Evolutionary conservation across 64 coral and sea anemone genomes (phyloP).

Genomic region (Acropora tenuis): DNA sequence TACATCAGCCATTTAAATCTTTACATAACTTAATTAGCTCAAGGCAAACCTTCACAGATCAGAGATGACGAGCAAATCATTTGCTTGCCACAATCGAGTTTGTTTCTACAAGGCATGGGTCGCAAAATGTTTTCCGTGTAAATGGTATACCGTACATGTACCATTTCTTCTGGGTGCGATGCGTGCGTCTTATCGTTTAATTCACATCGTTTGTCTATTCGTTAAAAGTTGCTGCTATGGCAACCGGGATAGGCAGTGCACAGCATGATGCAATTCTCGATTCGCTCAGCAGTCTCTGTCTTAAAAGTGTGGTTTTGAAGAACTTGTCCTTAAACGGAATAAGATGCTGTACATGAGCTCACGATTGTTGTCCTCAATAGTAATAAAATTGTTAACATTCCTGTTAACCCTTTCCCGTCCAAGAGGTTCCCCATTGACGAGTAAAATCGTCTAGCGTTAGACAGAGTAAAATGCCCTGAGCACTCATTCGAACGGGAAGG

Average conservation of each 20-base stretch:
- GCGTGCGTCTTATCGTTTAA: conserved; percentile 16
- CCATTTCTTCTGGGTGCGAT: conserved; percentile 2
- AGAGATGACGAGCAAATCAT: no score
- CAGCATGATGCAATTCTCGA: background rate
- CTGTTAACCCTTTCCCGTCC: background rate
- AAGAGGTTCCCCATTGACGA: no score
- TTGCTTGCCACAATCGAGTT: background rate
- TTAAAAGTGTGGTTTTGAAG: conserved; percentile 9
- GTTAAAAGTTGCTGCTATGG: conserved; percentile 27
- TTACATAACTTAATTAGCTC: no score
- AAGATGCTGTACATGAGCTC: background rate
- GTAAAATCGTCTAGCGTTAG: no score
- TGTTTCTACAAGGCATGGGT: background rate
- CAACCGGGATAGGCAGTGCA: background rate
- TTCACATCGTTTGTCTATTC: background rate
- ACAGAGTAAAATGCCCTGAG: no score
- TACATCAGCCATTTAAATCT: no score
- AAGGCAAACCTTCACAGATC: background rate
- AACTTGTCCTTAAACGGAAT: background rate
- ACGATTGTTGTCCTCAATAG: background rate
- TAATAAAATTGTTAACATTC: background rate
- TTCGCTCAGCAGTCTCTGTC: background rate
- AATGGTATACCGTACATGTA: background rate
- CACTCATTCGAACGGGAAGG: no score
- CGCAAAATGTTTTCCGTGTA: background rate